These are phyloP conservation scores for Centropus unirufus DNA, from an alignment of 2,113 vertebrate genomes.

Conservation along the genomic window DNA sequence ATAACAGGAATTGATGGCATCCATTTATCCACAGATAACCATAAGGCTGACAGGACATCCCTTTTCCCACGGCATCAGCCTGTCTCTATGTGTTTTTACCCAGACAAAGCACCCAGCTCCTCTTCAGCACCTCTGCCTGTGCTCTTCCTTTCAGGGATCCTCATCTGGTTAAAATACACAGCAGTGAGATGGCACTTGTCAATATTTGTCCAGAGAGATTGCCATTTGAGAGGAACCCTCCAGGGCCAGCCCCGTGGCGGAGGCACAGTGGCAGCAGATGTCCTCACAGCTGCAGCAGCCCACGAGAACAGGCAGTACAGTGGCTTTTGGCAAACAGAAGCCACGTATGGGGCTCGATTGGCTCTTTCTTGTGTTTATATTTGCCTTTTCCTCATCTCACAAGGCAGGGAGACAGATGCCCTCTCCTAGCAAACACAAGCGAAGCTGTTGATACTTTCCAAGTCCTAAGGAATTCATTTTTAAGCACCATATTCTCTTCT, in stretches of 20 bases:
- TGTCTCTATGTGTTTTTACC: neutral
- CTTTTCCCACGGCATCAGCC: neutral
- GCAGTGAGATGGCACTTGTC: neutral
- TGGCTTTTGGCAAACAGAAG: constrained; percentile 1
- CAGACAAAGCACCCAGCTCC: fast-evolving
- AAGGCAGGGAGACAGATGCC: constrained; percentile 33
- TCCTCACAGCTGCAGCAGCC: constrained; percentile 27
- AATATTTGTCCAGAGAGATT: neutral
- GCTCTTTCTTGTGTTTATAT: constrained; percentile 19
- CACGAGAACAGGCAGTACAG: neutral
- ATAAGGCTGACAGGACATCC: neutral
- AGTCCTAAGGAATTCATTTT: constrained; percentile 2
- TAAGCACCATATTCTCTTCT: neutral
- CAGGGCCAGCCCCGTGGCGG: neutral
- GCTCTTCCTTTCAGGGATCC: fast-evolving
- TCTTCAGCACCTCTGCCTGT: neutral
- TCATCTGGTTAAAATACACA: neutral
- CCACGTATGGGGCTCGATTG: neutral
- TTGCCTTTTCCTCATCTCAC: neutral
- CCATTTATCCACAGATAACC: neutral
- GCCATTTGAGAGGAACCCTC: neutral
- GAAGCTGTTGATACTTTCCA: neutral
- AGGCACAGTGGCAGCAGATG: constrained; percentile 29
- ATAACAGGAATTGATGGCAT: neutral
- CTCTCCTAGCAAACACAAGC: neutral